Percentiles rank a stretch among this genome's conserved stretches.
These are phyloP conservation scores for Podotricha telesiphe DNA, from an alignment of 2,888 invertebrate genomes.

Conservation along the genomic window DNA sequence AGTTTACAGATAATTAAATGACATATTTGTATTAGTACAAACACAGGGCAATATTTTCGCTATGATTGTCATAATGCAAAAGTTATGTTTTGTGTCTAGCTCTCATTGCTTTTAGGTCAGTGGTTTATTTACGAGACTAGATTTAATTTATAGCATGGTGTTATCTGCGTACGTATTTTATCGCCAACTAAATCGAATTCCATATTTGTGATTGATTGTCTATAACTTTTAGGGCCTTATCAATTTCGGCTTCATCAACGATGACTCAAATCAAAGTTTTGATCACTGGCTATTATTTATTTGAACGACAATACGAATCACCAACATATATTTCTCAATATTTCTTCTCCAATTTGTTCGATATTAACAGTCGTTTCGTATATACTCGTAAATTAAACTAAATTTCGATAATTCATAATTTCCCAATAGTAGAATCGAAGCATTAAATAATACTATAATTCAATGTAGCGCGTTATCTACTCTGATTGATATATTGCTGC, in stretches of 20 bases:
- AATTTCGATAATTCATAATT: conserved; percentile 13
- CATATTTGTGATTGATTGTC: conserved; percentile 48
- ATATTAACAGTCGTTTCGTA: neutral
- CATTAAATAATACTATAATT: conserved; percentile 31
- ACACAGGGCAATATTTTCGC: conserved; percentile 40
- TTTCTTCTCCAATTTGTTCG: neutral
- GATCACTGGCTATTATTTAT: conserved; percentile 15
- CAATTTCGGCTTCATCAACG: conserved; percentile 31
- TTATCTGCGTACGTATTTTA: conserved; percentile 46
- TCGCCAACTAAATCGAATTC: conserved; percentile 53
- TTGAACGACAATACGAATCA: neutral
- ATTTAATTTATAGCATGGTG: conserved; percentile 47
- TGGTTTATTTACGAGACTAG: conserved; percentile 48
- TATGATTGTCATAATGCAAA: conserved; percentile 48
- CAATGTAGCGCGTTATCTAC: conserved; percentile 26
- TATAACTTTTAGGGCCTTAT: conserved; percentile 38
- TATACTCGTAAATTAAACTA: conserved; percentile 14
- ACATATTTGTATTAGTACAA: conserved; percentile 36
- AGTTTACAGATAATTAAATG: conserved; percentile 36
- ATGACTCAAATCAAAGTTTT: conserved; percentile 18
- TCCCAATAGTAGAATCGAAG: conserved; percentile 7
- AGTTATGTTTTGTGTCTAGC: conserved; percentile 50
- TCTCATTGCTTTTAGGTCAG: conserved; percentile 49
- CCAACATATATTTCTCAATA: conserved; percentile 3
- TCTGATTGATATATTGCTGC: conserved; percentile 40